Percentiles rank a stretch among this genome's conserved stretches.
These are phyloP conservation scores for Odiellus spinosus DNA, from an alignment of 2,888 invertebrate genomes.

Conservation along the genomic window DNA sequence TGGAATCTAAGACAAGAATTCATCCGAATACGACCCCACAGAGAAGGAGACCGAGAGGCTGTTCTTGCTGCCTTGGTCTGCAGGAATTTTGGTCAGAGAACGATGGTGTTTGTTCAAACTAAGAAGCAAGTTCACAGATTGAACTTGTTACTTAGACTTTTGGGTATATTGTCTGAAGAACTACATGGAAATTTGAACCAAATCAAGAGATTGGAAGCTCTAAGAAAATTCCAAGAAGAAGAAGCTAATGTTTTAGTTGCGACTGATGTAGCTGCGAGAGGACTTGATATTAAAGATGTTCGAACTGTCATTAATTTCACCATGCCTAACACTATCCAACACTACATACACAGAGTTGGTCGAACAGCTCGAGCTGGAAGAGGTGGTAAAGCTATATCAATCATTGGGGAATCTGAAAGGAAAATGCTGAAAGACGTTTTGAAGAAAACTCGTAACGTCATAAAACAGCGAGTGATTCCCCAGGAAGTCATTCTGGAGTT, in stretches of 20 bases:
- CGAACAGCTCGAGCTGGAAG: conserved; percentile 90
- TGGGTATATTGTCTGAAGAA: conserved; percentile 75
- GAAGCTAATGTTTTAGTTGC: conserved; percentile 54
- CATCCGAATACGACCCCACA: conserved; percentile 71
- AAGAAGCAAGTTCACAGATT: conserved; percentile 88
- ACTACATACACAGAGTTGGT: conserved; percentile 92
- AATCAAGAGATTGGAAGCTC: conserved; percentile 75
- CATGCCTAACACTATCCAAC: conserved; percentile 82
- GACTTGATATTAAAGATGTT: conserved; percentile 91
- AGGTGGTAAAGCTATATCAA: conserved; percentile 72
- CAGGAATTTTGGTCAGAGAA: conserved; percentile 75
- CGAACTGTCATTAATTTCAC: conserved; percentile 91
- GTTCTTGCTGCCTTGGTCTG: conserved; percentile 64
- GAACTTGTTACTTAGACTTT: conserved; percentile 73
- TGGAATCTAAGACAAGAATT: conserved; percentile 93
- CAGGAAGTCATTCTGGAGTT: conserved; percentile 75
- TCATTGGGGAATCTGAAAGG: conserved; percentile 86
- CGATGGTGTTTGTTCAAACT: conserved; percentile 91
- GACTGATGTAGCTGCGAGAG: conserved; percentile 84
- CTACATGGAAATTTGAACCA: conserved; percentile 94
- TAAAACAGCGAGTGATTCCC: conserved; percentile 73
- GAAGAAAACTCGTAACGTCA: conserved; percentile 62
- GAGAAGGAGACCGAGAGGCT: conserved; percentile 81
- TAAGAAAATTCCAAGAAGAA: conserved; percentile 72
- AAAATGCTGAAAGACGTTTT: conserved; percentile 80